These are phyloP conservation scores for Sycobia sp. DNA, from an alignment of 1,140 invertebrate genomes.

Conservation along the genomic window DNA sequence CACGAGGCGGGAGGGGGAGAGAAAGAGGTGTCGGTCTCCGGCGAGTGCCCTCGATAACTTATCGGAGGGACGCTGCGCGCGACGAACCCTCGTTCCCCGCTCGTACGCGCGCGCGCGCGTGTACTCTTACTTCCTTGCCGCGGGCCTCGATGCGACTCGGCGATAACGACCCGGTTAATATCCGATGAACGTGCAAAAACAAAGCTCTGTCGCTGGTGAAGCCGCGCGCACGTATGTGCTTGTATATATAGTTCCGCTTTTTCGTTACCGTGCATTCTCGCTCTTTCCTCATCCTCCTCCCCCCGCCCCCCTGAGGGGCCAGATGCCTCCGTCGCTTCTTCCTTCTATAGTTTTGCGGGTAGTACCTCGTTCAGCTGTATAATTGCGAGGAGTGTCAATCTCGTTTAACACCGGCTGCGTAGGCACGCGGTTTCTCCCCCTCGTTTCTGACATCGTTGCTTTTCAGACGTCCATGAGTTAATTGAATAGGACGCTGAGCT, in stretches of 20 bases:
- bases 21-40: slow-evolving; percentile 48
- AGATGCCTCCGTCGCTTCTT: not conserved
- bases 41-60: slow-evolving; percentile 46
- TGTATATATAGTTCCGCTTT: too few species aligned
- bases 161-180: slow-evolving; percentile 55
- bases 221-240: slow-evolving; percentile 1
- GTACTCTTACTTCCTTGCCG: slow-evolving; percentile 46
- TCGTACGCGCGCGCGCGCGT: too few species aligned
- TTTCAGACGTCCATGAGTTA: too few species aligned
- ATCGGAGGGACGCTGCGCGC: slow-evolving; percentile 52
- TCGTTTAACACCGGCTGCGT: too few species aligned
- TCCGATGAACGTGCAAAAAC: slow-evolving; percentile 57
- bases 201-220: slow-evolving; percentile 40
- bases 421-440: not conserved
- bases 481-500: too few species aligned
- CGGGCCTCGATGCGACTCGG: slow-evolving; percentile 49
- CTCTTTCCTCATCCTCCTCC: not conserved
- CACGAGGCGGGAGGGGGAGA: slow-evolving; percentile 16
- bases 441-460: not conserved
- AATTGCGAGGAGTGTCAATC: too few species aligned
- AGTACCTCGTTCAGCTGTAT: too few species aligned
- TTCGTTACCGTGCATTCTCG: not conserved
- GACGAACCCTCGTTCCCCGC: too few species aligned
- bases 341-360: too few species aligned
- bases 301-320: not conserved